These are phyloP conservation scores for Heteromurus nitidus DNA, from an alignment of 2,888 invertebrate genomes.

Conservation along the genomic window DNA sequence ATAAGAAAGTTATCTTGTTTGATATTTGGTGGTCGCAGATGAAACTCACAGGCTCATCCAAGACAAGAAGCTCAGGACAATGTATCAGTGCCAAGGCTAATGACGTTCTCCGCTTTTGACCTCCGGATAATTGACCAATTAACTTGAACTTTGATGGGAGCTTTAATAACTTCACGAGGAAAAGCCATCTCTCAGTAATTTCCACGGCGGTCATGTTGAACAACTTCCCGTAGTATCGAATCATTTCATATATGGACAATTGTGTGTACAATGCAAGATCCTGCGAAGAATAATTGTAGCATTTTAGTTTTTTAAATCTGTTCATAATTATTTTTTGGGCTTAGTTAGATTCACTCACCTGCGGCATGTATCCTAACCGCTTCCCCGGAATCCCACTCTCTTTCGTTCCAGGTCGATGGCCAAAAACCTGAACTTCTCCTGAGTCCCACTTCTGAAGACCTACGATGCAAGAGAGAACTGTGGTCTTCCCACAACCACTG, in stretches of 20 bases:
- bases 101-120: neutral
- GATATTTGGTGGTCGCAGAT: neutral
- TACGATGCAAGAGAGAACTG: slow-evolving; percentile 74
- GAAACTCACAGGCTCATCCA: slow-evolving; percentile 33
- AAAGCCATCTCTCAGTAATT: slow-evolving; percentile 23
- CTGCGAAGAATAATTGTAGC: neutral
- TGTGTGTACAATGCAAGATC: slow-evolving; percentile 59
- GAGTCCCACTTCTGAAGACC: slow-evolving; percentile 75
- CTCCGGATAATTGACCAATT: slow-evolving; percentile 29
- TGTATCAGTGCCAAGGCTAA: slow-evolving; percentile 35
- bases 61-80: slow-evolving; percentile 7
- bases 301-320: neutral
- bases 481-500: slow-evolving; percentile 86
- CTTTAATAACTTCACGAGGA: slow-evolving; percentile 40
- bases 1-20: neutral
- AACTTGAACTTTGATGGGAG: slow-evolving; percentile 32
- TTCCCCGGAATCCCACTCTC: slow-evolving; percentile 76
- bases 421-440: slow-evolving; percentile 75
- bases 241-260: slow-evolving; percentile 55
- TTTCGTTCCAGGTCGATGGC: slow-evolving; percentile 75
- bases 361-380: slow-evolving; percentile 76
- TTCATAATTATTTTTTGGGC: neutral
- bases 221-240: slow-evolving; percentile 61
- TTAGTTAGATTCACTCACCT: neutral
- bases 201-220: slow-evolving; percentile 54